These are phyloP conservation scores for Nebria ingens DNA, from an alignment of 1,140 invertebrate genomes.

Conservation along the genomic window DNA sequence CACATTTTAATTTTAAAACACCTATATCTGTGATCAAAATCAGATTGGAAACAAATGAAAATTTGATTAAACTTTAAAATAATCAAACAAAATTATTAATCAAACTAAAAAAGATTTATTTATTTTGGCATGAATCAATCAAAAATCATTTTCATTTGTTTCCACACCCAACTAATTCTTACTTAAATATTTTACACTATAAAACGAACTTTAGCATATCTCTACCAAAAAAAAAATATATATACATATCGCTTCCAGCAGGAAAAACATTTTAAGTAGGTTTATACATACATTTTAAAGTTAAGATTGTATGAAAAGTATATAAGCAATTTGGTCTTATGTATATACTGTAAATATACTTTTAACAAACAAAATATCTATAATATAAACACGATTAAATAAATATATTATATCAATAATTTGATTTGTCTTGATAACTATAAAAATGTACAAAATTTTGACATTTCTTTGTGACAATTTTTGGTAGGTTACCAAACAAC, in stretches of 20 bases:
- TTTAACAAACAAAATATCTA: slow-evolving; percentile 3
- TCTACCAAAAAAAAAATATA: slow-evolving; percentile 17
- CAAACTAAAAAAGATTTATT: too few relatives aligned
- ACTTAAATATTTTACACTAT: background rate
- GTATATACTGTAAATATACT: slow-evolving; percentile 16
- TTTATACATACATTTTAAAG: background rate
- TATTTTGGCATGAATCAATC: background rate
- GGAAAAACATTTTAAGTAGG: slow-evolving; percentile 14
- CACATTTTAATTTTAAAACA: background rate
- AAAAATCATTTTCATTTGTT: background rate
- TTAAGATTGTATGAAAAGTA: slow-evolving; percentile 8
- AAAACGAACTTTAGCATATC: slow-evolving; percentile 21
- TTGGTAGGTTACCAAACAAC: slow-evolving; percentile 1
- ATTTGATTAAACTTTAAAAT: background rate
- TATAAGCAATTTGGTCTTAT: slow-evolving; percentile 13
- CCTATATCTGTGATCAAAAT: slow-evolving; percentile 1
- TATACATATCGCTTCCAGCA: slow-evolving; percentile 31
- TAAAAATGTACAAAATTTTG: background rate
- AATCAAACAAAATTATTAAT: too few relatives aligned
- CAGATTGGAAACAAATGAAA: background rate
- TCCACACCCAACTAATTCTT: too few relatives aligned
- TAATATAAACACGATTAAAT: background rate
- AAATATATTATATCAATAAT: background rate
- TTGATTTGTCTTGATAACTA: background rate
- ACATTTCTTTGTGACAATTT: background rate